A percentile compares a stretch with the other conserved stretches of the same genome.
Evolutionary conservation across 1,140 invertebrate species (phyloP).

Genomic region (Lerema accius): DNA sequence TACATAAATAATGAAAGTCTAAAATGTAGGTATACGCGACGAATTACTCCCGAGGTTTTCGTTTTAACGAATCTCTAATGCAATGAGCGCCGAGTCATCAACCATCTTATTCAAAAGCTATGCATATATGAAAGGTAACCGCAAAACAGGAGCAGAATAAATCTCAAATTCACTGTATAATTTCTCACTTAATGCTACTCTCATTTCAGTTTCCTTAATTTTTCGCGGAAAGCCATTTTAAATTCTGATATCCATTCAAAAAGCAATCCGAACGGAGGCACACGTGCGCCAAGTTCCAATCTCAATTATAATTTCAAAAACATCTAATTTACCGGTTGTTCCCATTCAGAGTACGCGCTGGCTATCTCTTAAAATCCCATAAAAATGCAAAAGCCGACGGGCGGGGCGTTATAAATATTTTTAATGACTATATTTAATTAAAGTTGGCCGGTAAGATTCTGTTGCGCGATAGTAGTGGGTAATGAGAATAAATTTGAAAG

Average conservation of each 20-base stretch:
- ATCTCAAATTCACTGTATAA: conserved; percentile 31
- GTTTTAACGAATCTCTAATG: conserved; percentile 14
- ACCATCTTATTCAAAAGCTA: conserved; percentile 8
- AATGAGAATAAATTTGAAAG: conserved; percentile 53
- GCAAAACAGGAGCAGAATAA: conserved; percentile 21
- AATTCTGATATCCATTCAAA: conserved; percentile 30
- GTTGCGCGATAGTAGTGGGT: conserved; percentile 51
- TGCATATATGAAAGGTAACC: conserved; percentile 21
- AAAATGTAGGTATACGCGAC: background rate
- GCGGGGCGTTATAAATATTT: conserved; percentile 65
- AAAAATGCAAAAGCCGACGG: conserved; percentile 60
- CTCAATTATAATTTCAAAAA: conserved; percentile 43
- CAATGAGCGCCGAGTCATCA: background rate
- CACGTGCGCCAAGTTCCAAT: conserved; percentile 28
- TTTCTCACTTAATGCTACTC: conserved; percentile 29
- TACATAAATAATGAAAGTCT: background rate
- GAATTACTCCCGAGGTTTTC: background rate
- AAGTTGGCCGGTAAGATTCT: conserved; percentile 54
- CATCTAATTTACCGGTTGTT: conserved; percentile 39
- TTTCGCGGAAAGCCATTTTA: conserved; percentile 31
- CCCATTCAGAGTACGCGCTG: conserved; percentile 37
- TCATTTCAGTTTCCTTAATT: conserved; percentile 27
- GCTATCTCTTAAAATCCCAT: conserved; percentile 58
- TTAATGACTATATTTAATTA: conserved; percentile 74
- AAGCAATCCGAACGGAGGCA: conserved; percentile 25